Conservation (phyloP, 2,797 vertebrate genomes). For the Danio tinwini region DNA sequence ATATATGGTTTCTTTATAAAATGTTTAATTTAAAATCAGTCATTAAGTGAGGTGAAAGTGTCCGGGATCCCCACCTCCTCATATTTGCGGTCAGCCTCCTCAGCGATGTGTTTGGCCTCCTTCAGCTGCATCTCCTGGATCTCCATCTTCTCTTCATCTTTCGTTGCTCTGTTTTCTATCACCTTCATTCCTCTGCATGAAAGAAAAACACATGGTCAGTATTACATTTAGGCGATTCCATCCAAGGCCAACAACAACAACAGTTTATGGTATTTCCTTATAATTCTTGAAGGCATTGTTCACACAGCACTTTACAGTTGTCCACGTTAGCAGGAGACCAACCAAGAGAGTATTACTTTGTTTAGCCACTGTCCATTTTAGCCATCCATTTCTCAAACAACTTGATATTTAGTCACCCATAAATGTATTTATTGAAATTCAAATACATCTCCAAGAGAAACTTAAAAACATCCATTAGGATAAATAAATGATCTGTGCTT, state of each 20-base stretch:
- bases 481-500: neutral
- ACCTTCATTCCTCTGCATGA: constrained; percentile 95
- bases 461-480: too few species aligned
- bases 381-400: neutral
- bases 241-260: neutral
- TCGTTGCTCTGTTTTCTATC: constrained; percentile 97
- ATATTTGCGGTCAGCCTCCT: constrained; percentile 97
- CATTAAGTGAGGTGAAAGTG: too few species aligned
- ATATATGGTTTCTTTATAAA: neutral
- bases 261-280: neutral
- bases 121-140: constrained; percentile 98
- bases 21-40: neutral
- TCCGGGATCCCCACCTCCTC: constrained; percentile 84
- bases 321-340: neutral
- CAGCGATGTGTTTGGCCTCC: constrained; percentile 98
- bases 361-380: too few species aligned
- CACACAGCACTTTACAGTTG: neutral
- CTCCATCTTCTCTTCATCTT: constrained; percentile 99
- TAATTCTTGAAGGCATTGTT: neutral
- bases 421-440: too few species aligned
- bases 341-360: neutral
- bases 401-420: neutral
- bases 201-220: neutral
- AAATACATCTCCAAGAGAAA: too few species aligned
- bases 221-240: neutral